Conservation (phyloP, 2,797 vertebrate species). For the Cossypha polioptera region DNA sequence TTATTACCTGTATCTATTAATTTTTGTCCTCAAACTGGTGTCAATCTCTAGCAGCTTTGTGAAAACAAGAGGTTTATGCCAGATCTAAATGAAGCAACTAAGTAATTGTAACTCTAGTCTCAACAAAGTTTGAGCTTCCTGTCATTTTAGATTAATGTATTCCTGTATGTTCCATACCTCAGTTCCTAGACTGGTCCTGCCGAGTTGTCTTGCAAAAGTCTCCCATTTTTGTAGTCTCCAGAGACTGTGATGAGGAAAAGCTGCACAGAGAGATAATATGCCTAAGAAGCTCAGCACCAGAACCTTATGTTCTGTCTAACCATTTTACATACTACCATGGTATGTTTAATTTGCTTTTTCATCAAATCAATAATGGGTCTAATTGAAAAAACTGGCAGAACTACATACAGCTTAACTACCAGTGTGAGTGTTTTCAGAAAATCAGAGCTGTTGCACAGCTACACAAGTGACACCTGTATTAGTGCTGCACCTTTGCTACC, state of each 20-base stretch:
- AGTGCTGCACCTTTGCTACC: slow-evolving; percentile 38
- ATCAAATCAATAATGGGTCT: slow-evolving; percentile 76
- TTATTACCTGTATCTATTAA: neutral
- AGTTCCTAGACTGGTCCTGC: neutral
- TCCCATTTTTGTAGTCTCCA: neutral
- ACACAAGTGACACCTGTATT: slow-evolving; percentile 68
- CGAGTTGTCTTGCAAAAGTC: neutral
- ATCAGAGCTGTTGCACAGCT: slow-evolving; percentile 20
- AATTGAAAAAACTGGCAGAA: slow-evolving; percentile 80
- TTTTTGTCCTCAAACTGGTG: neutral
- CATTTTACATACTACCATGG: slow-evolving; percentile 69
- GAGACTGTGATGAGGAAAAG: slow-evolving; percentile 14
- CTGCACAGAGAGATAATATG: neutral
- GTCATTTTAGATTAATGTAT: neutral
- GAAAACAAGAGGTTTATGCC: neutral
- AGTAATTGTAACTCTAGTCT: neutral
- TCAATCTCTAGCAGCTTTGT: neutral
- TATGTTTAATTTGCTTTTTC: slow-evolving; percentile 79
- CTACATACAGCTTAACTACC: slow-evolving; percentile 52
- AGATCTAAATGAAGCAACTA: neutral
- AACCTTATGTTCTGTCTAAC: slow-evolving; percentile 66
- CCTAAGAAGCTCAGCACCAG: slow-evolving; percentile 51
- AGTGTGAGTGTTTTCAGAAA: slow-evolving; percentile 61
- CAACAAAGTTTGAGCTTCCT: neutral
- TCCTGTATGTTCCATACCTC: neutral